phyloP scores from a whole-genome alignment of 92 coral and sea anemone species.

The Actinostola sp. region DNA sequence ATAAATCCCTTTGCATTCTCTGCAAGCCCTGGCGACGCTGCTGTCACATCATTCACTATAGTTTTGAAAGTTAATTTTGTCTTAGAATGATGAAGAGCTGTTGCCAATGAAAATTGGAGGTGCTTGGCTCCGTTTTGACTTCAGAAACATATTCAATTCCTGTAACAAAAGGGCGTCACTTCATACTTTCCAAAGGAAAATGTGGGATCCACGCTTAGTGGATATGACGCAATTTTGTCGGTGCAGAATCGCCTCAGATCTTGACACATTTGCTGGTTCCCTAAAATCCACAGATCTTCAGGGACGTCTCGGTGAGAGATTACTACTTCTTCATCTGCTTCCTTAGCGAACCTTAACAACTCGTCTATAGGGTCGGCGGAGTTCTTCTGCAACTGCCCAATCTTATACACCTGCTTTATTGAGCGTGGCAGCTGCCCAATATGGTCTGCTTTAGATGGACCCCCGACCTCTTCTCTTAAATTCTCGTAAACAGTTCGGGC shows the following conservation, averaged over 20 bases:
- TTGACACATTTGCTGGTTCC: neutral
- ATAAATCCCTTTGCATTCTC: neutral
- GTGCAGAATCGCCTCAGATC: neutral
- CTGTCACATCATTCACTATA: neutral
- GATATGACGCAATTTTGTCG: no score
- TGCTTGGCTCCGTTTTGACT: no score
- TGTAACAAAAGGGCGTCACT: no score
- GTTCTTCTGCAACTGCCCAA: neutral
- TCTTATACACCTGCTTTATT: constrained; percentile 17
- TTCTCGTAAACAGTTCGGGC: constrained; percentile 4
- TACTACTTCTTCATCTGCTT: neutral
- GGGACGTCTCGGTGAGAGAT: neutral
- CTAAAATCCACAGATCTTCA: neutral
- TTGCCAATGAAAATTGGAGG: no score
- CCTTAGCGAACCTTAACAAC: constrained; percentile 13
- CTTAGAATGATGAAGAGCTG: no score
- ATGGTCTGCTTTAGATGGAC: neutral
- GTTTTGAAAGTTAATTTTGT: no score
- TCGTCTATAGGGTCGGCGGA: constrained; percentile 28
- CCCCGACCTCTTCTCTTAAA: constrained; percentile 10
- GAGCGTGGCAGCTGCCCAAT: constrained; percentile 18
- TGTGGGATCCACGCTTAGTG: no score
- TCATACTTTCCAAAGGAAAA: no score
- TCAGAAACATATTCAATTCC: no score
- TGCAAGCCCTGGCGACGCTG: no score